Evolutionary conservation across 92 coral and sea anemone genomes (phyloP), one percentile per base, ranked within the genome.

Genomic region (Epizoanthus stellaris): DNA sequence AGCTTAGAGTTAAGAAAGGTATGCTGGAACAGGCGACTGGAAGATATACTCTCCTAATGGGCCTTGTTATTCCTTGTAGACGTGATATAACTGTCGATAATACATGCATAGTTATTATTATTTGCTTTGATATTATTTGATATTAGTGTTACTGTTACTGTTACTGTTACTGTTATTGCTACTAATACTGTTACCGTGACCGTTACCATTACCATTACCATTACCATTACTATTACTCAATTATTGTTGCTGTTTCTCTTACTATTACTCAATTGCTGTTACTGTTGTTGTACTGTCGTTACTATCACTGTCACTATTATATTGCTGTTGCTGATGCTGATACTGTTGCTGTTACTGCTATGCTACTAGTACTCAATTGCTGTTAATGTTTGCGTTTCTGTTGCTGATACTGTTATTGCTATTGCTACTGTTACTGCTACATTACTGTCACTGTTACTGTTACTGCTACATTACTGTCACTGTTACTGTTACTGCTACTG

Each of bases 1-100:
- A 94, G 68, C 95, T 95, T 6, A 88, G 98, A 75, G 70, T 90
- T 57, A 39, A 69, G 42, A 89, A 74, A 94, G 88, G 95, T 93
- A 79, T 49, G 91, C 79, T 11, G 2, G 14, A 6, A 8, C 17
- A 15, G 56, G 2, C 4, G 16, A 19, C 73, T 39, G 13, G 9
- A 17, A 39, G 7, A 23, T 19, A 3, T 20, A 23, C 9, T 68
- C 40, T 17, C 16, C 34, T 58, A 58, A 16, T 70, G 75, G 4
- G 16, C 43, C 42, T 69, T 23, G 6, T 30, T 13, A 5, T 14
- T 69, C 4, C 5, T 5, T 16, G 15, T 69, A 45, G 36, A 30
- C 38, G 47, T 30, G 17, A 3, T 69, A 17, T 40, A 70, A 16
- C 39, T n/a, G 19, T 70, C 10, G 47, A 66, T 66, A 36, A 14